These are phyloP conservation scores for Lysandra bellargus DNA, from an alignment of 2,888 invertebrate species.

Conservation along the genomic window DNA sequence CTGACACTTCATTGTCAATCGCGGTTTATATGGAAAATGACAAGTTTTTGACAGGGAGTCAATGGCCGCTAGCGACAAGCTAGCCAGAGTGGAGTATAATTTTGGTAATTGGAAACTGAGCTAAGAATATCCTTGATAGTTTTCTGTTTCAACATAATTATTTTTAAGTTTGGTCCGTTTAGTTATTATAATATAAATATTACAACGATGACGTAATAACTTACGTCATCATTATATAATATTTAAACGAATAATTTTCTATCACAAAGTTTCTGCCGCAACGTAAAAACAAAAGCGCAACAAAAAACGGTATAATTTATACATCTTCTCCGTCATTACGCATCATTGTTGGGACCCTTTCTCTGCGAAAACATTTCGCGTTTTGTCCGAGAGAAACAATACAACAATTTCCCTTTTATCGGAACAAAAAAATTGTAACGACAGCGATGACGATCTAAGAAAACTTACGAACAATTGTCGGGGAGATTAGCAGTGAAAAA, in stretches of 20 bases:
- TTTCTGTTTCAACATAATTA: not conserved
- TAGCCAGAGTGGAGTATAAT: not conserved
- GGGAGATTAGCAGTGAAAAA: conserved; percentile 50
- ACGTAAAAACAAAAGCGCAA: not conserved
- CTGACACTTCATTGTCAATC: too few species aligned
- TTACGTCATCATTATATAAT: not conserved
- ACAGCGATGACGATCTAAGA: conserved; percentile 43
- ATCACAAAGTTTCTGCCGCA: not conserved
- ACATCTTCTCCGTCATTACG: conserved; percentile 26
- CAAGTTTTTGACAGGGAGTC: too few species aligned
- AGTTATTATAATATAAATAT: too few species aligned
- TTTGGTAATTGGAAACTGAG: not conserved
- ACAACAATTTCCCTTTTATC: conserved; percentile 29
- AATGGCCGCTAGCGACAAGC: too few species aligned
- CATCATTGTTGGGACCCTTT: conserved; percentile 3
- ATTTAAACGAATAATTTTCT: not conserved
- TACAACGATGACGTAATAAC: too few species aligned
- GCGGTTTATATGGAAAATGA: too few species aligned
- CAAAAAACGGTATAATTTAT: conserved; percentile 2
- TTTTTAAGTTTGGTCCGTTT: too few species aligned
- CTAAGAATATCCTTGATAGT: not conserved
- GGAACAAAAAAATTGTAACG: conserved; percentile 30
- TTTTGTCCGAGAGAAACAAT: conserved; percentile 29
- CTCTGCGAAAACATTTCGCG: conserved; percentile 21
- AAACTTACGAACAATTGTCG: conserved; percentile 46